A percentile compares a stretch with the other conserved stretches of the same genome.
Conservation (phyloP, 2,888 invertebrate species). For the Endotricha flammealis region DNA sequence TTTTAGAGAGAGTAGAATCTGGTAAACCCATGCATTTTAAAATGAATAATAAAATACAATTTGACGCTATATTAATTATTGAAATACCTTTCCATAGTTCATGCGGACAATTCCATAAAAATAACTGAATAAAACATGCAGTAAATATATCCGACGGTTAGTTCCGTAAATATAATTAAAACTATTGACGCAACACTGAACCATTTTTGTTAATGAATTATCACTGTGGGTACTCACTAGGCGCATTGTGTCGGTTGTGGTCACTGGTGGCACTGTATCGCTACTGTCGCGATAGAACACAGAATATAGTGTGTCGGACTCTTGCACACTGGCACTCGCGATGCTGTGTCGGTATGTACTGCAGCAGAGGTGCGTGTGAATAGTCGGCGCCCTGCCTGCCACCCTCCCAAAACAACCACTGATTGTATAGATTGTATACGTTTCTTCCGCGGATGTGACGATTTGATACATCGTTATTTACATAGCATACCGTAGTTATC, state of each 20-base stretch:
- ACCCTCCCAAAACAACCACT: conserved; percentile 39
- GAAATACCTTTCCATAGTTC: too few relatives aligned
- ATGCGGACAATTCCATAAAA: too few relatives aligned
- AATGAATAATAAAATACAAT: too few relatives aligned
- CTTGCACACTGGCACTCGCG: conserved; percentile 39
- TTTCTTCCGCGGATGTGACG: conserved; percentile 28
- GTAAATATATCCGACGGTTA: too few relatives aligned
- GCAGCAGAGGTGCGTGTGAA: conserved; percentile 36
- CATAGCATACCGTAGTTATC: too few relatives aligned
- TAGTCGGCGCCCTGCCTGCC: conserved; percentile 26
- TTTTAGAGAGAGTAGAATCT: too few relatives aligned
- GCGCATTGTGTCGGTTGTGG: conserved; percentile 48
- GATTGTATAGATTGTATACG: conserved; percentile 40
- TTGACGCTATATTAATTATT: too few relatives aligned
- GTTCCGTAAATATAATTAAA: too few relatives aligned
- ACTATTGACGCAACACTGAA: too few relatives aligned
- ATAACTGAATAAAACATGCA: too few relatives aligned
- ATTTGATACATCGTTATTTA: too few relatives aligned
- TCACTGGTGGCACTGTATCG: conserved; percentile 26
- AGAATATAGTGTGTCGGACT: conserved; percentile 10
- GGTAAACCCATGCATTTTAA: too few relatives aligned
- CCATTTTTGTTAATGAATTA: not conserved
- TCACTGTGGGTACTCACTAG: conserved; percentile 51
- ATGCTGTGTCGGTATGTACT: conserved; percentile 41
- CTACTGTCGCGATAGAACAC: conserved; percentile 7